A percentile compares a stretch with the other conserved stretches of the same genome.
phyloP scores from a whole-genome alignment of 2,888 invertebrate species.

The Hedya salicella region DNA sequence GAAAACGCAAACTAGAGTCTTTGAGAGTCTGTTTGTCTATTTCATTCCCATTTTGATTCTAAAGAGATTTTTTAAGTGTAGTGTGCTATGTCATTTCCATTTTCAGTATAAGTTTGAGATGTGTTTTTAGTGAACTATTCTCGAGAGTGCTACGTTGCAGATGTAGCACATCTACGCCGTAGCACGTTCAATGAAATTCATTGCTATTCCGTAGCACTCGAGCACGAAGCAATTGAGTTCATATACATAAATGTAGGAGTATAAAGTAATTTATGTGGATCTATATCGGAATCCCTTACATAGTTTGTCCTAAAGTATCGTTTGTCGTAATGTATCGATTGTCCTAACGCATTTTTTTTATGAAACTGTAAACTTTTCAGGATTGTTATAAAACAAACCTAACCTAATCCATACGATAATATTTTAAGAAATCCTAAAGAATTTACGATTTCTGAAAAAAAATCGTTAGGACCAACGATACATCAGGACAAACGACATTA shows the following conservation, averaged over 20 bases:
- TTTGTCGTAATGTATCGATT: too few relatives aligned
- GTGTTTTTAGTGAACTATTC: not conserved
- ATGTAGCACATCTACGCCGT: constrained; percentile 21
- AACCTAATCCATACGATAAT: too few relatives aligned
- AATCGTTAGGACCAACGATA: too few relatives aligned
- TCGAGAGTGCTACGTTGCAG: constrained; percentile 1
- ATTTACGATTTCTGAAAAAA: too few relatives aligned
- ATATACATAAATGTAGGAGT: not conserved
- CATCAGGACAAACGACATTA: too few relatives aligned
- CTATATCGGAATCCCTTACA: too few relatives aligned
- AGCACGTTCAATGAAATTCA: constrained; percentile 6
- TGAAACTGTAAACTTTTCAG: too few relatives aligned
- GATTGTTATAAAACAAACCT: too few relatives aligned
- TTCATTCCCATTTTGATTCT: constrained; percentile 58
- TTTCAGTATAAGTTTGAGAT: not conserved
- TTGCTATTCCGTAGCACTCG: not conserved
- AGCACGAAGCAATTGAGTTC: not conserved
- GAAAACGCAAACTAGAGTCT: constrained; percentile 32
- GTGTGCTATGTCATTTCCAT: constrained; percentile 12
- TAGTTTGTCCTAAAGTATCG: too few relatives aligned
- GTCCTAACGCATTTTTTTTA: too few relatives aligned
- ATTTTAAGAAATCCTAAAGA: too few relatives aligned
- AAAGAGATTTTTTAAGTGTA: not conserved
- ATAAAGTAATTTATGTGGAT: too few relatives aligned
- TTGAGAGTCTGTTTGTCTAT: constrained; percentile 48